Percentiles rank a stretch among this genome's conserved stretches.
phyloP scores from a whole-genome alignment of 2,888 invertebrate species.

The Lissonota sp. region DNA sequence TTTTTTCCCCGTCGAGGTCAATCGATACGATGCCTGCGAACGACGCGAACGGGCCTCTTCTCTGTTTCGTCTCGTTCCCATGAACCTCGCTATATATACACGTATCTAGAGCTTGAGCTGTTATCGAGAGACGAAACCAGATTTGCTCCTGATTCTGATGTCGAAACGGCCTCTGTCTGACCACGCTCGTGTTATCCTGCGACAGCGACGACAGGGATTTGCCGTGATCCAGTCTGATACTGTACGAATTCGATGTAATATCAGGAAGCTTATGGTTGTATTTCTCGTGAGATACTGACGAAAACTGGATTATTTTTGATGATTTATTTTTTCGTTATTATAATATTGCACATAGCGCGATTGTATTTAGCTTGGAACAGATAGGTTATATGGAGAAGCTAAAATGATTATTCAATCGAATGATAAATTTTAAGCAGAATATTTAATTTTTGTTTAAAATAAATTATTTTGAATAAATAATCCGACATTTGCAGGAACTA shows the following conservation, averaged over 20 bases:
- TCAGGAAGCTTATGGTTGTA: not conserved
- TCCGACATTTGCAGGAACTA: too few relatives aligned
- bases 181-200: constrained; percentile 5
- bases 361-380: too few relatives aligned
- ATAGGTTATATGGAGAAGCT: too few relatives aligned
- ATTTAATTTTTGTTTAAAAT: too few relatives aligned
- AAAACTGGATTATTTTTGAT: too few relatives aligned
- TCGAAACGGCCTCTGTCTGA: constrained; percentile 19
- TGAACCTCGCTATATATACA: constrained; percentile 13
- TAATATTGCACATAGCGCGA: too few relatives aligned
- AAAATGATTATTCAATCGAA: too few relatives aligned
- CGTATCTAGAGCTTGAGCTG: constrained; percentile 13
- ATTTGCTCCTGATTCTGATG: constrained; percentile 26
- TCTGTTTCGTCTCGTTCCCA: constrained; percentile 38
- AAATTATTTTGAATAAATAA: too few relatives aligned
- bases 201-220: constrained; percentile 28
- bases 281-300: too few relatives aligned
- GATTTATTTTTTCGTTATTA: too few relatives aligned
- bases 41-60: constrained; percentile 63
- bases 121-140: constrained; percentile 34
- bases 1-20: constrained; percentile 70
- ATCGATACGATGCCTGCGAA: constrained; percentile 70
- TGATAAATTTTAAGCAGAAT: too few relatives aligned
- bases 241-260: not conserved
- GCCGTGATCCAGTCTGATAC: constrained; percentile 30